Base-by-base conservation (phyloP, 2,888 invertebrate genomes). In the Lamellibrachia satsuma region DNA sequence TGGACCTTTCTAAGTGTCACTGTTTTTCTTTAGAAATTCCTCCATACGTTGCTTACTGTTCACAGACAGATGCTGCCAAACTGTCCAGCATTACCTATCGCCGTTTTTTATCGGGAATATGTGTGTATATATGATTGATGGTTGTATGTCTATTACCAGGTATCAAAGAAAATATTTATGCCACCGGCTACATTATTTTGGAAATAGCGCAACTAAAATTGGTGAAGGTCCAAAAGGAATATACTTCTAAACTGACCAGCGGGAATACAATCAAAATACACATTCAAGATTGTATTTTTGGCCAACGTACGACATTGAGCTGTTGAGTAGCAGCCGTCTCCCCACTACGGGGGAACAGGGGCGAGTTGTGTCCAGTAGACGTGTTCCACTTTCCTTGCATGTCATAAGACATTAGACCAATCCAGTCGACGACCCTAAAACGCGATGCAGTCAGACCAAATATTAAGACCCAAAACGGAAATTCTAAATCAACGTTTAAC, bases 311-410 rank as follows among this genome's bases (percentile, higher is more conserved):
- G 93, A 93, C 91, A 55, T 94, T 94, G 60, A 93, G 92, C 55
- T 57, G 91, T n/a, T 90, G 51, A 15, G 92, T 92, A 3, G 91
- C 90, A 11, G 91, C 92, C 11, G 8, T 91, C 57, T 93, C 93
- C 9, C 60, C 39, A 7, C 90, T 39, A 9, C 90, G 90, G 4
- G 93, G 55, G 91, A 92, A 94, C 3, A 94, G 93, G 2, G 94
- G 93, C 90, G 93, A 91, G 92, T 93, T 93, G 92, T 93, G 94
- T 6, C 94, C 93, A 3, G 94, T 93, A 39, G 92, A 90, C 91
- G 92, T 92, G 91, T 94, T 93, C 94, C 94, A 94, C 60, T 93
- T 92, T 27, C 94, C 94, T 91, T 94, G 94, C 90, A 94, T 93
- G 91, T 94, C 93, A 90, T 94, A 94, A 1, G 94, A 92, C 94